Evolutionary conservation across 1,140 invertebrate genomes (phyloP).

Genomic region (Tetragnatha versicolor): DNA sequence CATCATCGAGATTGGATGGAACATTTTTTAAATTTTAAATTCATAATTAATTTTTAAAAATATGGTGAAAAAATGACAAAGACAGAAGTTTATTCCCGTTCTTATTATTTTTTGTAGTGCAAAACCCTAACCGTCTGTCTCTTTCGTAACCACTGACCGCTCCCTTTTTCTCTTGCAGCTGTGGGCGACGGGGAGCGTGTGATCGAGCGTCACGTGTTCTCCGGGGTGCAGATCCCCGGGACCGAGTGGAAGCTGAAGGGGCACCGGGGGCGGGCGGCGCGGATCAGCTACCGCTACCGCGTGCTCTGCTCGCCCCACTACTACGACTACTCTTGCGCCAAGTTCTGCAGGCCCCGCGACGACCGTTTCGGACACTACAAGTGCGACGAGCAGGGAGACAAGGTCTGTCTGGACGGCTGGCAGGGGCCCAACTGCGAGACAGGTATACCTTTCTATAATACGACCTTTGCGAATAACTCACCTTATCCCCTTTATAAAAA

Average conservation of each 20-base stretch:
- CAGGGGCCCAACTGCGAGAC: constrained; percentile 89
- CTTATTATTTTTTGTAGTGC: too few species aligned
- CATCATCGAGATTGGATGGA: too few species aligned
- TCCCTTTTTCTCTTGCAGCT: too few species aligned
- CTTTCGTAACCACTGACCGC: too few species aligned
- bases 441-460: too few species aligned
- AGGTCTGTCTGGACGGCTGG: constrained; percentile 90
- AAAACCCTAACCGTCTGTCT: too few species aligned
- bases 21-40: too few species aligned
- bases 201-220: constrained; percentile 88
- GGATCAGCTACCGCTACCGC: constrained; percentile 72
- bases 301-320: constrained; percentile 89
- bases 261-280: constrained; percentile 68
- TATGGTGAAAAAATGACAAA: too few species aligned
- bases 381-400: constrained; percentile 82
- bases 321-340: constrained; percentile 89
- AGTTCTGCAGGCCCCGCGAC: constrained; percentile 85
- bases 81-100: too few species aligned
- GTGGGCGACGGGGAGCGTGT: constrained; percentile 70
- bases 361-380: constrained; percentile 94
- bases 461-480: too few species aligned
- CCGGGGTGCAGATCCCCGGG: constrained; percentile 86
- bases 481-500: too few species aligned
- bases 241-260: constrained; percentile 88
- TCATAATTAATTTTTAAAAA: too few species aligned